Evolutionary conservation across 35 echinoderm and acorn worm species (phyloP).

Genomic region (Strongylocentrotus purpuratus): DNA sequence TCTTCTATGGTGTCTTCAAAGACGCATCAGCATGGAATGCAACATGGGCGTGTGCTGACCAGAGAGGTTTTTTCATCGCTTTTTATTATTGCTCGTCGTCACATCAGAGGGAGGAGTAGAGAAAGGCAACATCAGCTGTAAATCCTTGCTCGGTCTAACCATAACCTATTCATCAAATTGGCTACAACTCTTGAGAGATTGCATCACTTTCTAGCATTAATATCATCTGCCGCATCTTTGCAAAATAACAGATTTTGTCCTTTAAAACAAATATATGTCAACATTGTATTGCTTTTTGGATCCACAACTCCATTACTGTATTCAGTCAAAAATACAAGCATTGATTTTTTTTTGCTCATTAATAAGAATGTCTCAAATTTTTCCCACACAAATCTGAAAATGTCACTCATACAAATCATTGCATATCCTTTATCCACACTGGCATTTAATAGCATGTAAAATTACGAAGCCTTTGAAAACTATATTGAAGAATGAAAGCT

Average conservation of each 20-base stretch:
- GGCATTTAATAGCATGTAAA: not conserved
- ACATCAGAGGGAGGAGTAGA: not conserved
- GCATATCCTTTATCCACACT: not conserved
- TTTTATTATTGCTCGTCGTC: not conserved
- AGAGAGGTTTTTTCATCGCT: not conserved
- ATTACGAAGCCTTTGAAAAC: not conserved
- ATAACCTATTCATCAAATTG: not conserved
- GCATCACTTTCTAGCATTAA: not conserved
- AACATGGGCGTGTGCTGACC: not conserved
- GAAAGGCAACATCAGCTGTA: not conserved
- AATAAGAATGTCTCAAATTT: no score
- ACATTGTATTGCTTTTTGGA: no score
- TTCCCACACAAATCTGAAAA: not conserved
- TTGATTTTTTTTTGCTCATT: no score
- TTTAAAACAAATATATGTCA: no score
- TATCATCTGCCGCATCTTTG: no score
- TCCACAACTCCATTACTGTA: no score
- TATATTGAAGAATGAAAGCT: not conserved
- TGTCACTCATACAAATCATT: not conserved
- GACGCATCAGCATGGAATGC: not conserved
- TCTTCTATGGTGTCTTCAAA: not conserved
- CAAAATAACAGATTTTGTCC: no score
- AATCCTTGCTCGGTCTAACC: not conserved
- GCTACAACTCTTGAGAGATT: not conserved
- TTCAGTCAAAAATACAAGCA: no score